Conservation (phyloP, 2,888 invertebrate species). For the Bellardia pandia region DNA sequence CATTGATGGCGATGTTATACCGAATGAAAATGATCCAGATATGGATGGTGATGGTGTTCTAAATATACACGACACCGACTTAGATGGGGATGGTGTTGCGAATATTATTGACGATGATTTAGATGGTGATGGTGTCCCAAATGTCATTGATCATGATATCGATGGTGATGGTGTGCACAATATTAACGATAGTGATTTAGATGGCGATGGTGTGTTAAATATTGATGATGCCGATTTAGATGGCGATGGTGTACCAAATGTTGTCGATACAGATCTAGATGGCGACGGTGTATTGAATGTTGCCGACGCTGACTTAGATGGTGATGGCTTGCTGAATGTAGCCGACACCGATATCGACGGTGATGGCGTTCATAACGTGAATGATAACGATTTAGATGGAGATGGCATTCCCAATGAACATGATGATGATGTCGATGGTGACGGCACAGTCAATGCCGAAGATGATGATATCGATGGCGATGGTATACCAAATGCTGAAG, state of each 20-base stretch:
- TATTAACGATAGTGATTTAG: conserved; percentile 79
- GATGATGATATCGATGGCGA: conserved; percentile 79
- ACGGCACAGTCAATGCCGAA: conserved; percentile 79
- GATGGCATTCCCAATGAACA: conserved; percentile 75
- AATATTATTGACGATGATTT: conserved; percentile 82
- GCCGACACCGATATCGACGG: conserved; percentile 75
- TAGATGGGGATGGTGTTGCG: conserved; percentile 85
- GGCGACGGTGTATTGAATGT: conserved; percentile 84
- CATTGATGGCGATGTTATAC: conserved; percentile 80
- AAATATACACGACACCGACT: conserved; percentile 72
- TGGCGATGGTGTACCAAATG: conserved; percentile 83
- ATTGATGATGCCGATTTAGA: conserved; percentile 82
- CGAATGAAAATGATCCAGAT: conserved; percentile 80
- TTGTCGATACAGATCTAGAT: conserved; percentile 84
- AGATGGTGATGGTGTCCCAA: conserved; percentile 81
- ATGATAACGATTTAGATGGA: conserved; percentile 75
- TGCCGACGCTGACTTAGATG: conserved; percentile 79
- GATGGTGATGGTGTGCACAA: conserved; percentile 77
- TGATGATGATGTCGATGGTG: conserved; percentile 76
- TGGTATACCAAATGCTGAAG: conserved; percentile 77
- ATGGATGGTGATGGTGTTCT: conserved; percentile 76
- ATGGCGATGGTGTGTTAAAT: conserved; percentile 82
- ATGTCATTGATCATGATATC: conserved; percentile 79
- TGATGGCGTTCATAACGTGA: conserved; percentile 73
- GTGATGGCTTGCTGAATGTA: conserved; percentile 81